Base-by-base conservation (phyloP, 2,113 vertebrate species). In the Cranoglanis bouderius region DNA sequence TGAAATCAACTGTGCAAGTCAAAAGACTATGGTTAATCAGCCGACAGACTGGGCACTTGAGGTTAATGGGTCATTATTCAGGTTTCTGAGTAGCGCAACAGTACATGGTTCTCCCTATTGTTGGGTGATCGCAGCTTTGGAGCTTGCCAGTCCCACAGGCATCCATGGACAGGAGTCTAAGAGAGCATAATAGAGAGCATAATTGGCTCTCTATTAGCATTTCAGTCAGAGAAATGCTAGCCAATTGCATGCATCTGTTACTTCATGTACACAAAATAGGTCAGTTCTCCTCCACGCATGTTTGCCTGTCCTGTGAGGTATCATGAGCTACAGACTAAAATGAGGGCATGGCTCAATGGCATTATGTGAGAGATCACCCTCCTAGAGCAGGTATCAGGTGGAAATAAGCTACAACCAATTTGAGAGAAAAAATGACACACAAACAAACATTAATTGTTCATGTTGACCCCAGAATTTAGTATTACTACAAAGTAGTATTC, bases 31-130 rank as follows among this genome's bases (percentile, higher is more conserved):
- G 75, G 70, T 77, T 86, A 86, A n/a, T 61, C 38, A n/a, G 38
- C 38, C 12, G 38, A 12, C 72, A 78, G 40, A 86, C 29, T 49
- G 59, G 26, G 61, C 14, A 8, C 40, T 8, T 19, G 40, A 85
- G 61, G 61, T 85, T 67, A 67, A 67, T 67, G 40, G 40, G 83
- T 67, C 83, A 65, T 65, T 84, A 67, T 84, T 84, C 57, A 61
- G 82, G 24, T 29, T 61, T 84, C 24, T n/a, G 59, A 63, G 38
- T 84, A 6, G 59, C 10, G 26, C 4, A 77, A 43, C 53, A 43
- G 35, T 57, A 7, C 29, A 24, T 32, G 43, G 14, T 84, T 84
- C 43, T 67, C 4, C 9, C 9, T 67, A 49, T 85, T 67, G 83
- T 85, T 67, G 43, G 7, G 8, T 46, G 61, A 59, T 61, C 21